A percentile compares a stretch with the other conserved stretches of the same genome.
Evolutionary conservation across 2,888 invertebrate genomes (phyloP).

Genomic region (Philaethria dido): DNA sequence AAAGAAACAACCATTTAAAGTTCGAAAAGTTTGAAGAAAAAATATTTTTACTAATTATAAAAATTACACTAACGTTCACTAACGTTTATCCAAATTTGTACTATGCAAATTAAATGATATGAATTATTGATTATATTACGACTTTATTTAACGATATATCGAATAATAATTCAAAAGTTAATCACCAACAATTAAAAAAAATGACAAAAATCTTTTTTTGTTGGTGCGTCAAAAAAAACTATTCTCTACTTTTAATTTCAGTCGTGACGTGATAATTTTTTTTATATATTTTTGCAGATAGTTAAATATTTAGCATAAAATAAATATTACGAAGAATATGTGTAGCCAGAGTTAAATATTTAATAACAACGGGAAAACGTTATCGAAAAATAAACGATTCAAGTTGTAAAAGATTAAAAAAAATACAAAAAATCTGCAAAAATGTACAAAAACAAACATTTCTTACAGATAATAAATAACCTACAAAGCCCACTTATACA

Average conservation of each 20-base stretch:
- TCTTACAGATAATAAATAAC: conserved; percentile 22
- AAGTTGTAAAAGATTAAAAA: conserved; percentile 26
- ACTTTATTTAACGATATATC: too few relatives aligned
- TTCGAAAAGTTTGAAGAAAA: neutral
- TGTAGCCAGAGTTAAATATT: neutral
- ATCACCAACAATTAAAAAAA: neutral
- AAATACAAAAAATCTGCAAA: conserved; percentile 33
- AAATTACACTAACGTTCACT: conserved; percentile 33
- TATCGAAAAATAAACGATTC: conserved; percentile 18
- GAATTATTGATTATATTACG: neutral
- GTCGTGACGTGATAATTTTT: conserved; percentile 17
- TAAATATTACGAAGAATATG: neutral
- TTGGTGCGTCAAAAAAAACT: conserved; percentile 5
- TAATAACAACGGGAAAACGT: neutral
- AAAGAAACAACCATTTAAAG: conserved; percentile 4
- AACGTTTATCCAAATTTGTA: conserved; percentile 46
- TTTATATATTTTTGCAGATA: conserved; percentile 31
- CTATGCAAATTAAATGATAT: conserved; percentile 42
- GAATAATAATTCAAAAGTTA: neutral
- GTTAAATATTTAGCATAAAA: neutral
- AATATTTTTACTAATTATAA: conserved; percentile 14
- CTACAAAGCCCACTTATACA: conserved; percentile 15
- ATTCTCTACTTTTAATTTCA: conserved; percentile 10
- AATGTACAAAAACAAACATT: conserved; percentile 27
- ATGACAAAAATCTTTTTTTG: neutral